Evolutionary conservation across 2,797 vertebrate species (phyloP), one percentile per base, ranked within the genome.

Genomic region (Cirrhinus mrigala): DNA sequence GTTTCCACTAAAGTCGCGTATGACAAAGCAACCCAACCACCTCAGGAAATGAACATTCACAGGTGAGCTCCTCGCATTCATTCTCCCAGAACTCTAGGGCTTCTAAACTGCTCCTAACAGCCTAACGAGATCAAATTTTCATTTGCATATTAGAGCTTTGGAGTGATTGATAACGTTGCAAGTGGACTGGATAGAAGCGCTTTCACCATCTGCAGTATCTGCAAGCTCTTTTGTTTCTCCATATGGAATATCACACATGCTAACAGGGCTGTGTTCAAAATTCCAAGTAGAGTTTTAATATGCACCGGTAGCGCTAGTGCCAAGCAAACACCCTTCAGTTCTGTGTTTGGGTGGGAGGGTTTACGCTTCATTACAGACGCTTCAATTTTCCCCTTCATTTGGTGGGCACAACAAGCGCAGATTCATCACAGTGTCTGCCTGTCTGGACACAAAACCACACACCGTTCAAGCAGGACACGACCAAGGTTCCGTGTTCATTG

Each of bases 21-120:
- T 3, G 98, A 99, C 93, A 99, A 99, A 96, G 97, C 98, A 3
- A 98, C 97, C 50, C 96, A 97, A 85, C 98, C 97, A 1, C 98
- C 98, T 4, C 96, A 98, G 95, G 98, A 99, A 93, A 99, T 99
- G 98, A 99, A 99, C 90, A 99, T 99, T 88, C 98, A 99, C 93
- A 98, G 98, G 98, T 99, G 93, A 95, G 96, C 87, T 18, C 12
- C 18, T 8, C 62, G 58, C 44, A 79, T 62, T 16, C 37, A 60
- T 44, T 78, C n/a, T 46, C 76, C 76, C 44, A 3, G 14, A 52
- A 5, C 15, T 18, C 16, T 33, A 64, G 27, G 24, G 62, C 24
- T 64, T 64, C 62, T 15, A 78, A 46, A 12, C 37, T 79, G 1
- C 12, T 12, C 4, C 46, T 29, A 15, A 73, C 44, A 69, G 18